Evolutionary conservation across 2,888 invertebrate genomes (phyloP), one percentile per base, ranked within the genome.

Genomic region (Pycnomerus fuliginosus): DNA sequence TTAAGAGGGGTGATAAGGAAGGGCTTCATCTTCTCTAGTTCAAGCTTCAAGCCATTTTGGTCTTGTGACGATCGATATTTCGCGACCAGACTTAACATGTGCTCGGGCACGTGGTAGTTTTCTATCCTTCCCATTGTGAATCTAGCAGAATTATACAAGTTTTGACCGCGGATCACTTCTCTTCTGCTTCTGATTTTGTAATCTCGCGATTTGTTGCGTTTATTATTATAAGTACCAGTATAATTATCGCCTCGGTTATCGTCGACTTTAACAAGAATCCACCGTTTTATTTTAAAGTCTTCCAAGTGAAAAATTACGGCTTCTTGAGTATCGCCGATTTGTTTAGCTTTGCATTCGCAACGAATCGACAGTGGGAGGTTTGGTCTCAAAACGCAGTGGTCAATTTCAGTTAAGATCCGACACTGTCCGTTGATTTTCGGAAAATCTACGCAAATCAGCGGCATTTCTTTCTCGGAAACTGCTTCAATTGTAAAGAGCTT

Each of bases 241-340:
- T 27, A n/a, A 10, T 11, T 31, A 12, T 36, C 16, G n/a, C 23
- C 27, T 4, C 22, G 13, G 13, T n/a, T 11, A 37, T 16, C 11
- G 37, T 65, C 13, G 14, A 82, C 75, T 60, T 70, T 74, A 42
- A 85, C 76, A 44, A 74, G 70, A 52, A 86, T 72, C 37, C 72
- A 70, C 49, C 84, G 76, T 50, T 78, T 79, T 15, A 85, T 74
- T 64, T 78, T 76, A 60, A 84, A 83, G 16, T 75, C 74, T 60
- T 72, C 74, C 60, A 86, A 86, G 29, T 73, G 62, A 51, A 87
- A 76, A 13, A 81, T 67, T 32, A 85, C 68, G 22, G 79, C 65
- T 72, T 87, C 86, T 49, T 74, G 77, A 7, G 78, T 76, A 28
- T 62, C 66, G 1, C 87, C 87, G 40, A 82, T 71, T 64, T 79